These are phyloP conservation scores for Hippocampus comes DNA, from an alignment of 2,113 vertebrate genomes.

Conservation along the genomic window DNA sequence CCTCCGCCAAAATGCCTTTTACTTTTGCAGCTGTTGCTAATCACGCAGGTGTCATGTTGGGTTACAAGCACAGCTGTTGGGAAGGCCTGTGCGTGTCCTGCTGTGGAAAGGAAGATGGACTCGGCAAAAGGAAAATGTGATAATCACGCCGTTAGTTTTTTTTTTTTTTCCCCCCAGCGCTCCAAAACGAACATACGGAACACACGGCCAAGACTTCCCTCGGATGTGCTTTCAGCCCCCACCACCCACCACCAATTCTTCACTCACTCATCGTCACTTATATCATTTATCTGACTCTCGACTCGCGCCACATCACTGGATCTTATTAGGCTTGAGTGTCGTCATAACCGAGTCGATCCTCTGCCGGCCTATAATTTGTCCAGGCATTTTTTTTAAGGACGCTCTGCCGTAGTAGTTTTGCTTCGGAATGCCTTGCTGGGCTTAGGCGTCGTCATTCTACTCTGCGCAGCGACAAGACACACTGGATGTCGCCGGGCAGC, in stretches of 20 bases:
- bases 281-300: not conserved
- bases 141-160: conserved; percentile 23
- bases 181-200: not conserved
- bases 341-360: not conserved
- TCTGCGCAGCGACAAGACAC: too few relatives aligned
- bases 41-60: conserved; percentile 67
- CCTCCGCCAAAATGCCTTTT: conserved; percentile 18
- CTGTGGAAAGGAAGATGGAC: conserved; percentile 50
- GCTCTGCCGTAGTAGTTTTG: not conserved
- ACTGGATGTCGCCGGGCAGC: too few relatives aligned
- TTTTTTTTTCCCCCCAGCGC: not conserved
- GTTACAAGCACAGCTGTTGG: conserved; percentile 51
- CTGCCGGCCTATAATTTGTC: not conserved
- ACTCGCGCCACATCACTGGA: not conserved
- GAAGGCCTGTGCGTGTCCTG: conserved; percentile 44
- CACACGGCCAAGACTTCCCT: not conserved
- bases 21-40: conserved; percentile 64
- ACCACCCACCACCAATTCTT: not conserved
- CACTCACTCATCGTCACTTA: not conserved
- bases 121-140: conserved; percentile 56
- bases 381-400: not conserved
- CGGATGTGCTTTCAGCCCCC: not conserved
- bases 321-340: not conserved
- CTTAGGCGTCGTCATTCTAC: too few relatives aligned
- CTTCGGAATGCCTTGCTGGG: too few relatives aligned